These are phyloP conservation scores for Syrrhaptes paradoxus DNA, from an alignment of 2,113 vertebrate genomes.

Conservation along the genomic window DNA sequence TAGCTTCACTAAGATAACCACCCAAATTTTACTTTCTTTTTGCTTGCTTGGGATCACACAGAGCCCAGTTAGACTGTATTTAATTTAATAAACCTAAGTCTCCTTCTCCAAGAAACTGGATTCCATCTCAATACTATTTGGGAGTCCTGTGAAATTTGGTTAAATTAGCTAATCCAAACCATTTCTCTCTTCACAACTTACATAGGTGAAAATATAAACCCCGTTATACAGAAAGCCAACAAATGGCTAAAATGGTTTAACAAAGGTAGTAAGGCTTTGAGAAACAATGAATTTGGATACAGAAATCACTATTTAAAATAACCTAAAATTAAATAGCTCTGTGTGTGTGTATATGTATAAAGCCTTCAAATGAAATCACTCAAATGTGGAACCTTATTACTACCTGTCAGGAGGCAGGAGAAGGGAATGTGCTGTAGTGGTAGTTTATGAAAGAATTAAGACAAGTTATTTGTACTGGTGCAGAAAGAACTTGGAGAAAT, in stretches of 20 bases:
- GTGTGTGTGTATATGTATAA: background rate
- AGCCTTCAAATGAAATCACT: background rate
- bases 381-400: background rate
- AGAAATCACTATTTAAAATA: background rate
- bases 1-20: background rate
- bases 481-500: background rate
- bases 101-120: background rate
- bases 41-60: background rate
- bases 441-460: background rate
- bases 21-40: background rate
- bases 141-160: background rate
- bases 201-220: background rate
- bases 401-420: background rate
- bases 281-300: background rate
- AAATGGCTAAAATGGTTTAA: background rate
- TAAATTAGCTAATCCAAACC: background rate
- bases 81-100: background rate
- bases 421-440: background rate
- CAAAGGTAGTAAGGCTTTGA: background rate
- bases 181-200: background rate
- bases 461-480: background rate
- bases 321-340: background rate
- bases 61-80: background rate
- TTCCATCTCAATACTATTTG: background rate
- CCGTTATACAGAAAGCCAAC: background rate